Conservation (phyloP, 2,113 vertebrate genomes). For the Australoheros scitulus region DNA sequence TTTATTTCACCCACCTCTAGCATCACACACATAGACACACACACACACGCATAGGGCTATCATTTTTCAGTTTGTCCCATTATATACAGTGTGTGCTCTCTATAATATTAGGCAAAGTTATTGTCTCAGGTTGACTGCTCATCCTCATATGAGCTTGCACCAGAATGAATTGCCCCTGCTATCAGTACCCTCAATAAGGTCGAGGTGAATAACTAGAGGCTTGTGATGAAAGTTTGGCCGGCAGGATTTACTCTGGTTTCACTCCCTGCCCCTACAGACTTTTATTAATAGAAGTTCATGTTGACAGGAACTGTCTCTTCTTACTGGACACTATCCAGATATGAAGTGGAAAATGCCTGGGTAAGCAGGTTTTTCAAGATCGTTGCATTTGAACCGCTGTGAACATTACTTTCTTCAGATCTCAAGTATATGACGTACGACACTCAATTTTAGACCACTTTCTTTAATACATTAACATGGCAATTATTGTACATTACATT, state of each 20-base stretch:
- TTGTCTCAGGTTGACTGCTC: slow-evolving; percentile 17
- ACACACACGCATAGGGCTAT: neutral
- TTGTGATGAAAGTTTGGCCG: slow-evolving; percentile 29
- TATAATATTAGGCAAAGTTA: neutral
- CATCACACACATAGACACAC: neutral
- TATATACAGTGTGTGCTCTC: neutral
- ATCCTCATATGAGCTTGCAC: neutral
- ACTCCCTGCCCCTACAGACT: neutral
- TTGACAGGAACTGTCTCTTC: slow-evolving; percentile 7
- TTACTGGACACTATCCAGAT: neutral
- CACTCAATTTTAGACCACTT: neutral
- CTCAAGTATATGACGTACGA: neutral
- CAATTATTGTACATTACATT: neutral
- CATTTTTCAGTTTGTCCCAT: slow-evolving; percentile 13
- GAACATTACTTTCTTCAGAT: neutral
- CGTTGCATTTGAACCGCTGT: neutral
- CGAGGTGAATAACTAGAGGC: slow-evolving; percentile 26
- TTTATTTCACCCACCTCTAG: slow-evolving; percentile 7
- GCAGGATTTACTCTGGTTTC: slow-evolving; percentile 23
- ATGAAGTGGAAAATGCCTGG: slow-evolving; percentile 1
- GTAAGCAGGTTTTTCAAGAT: neutral
- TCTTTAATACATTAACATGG: neutral
- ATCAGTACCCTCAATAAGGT: slow-evolving; percentile 2
- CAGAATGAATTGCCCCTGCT: neutral
- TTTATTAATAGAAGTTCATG: slow-evolving; percentile 18